Evolutionary conservation across 1,140 invertebrate species (phyloP), one percentile per base, ranked within the genome.

Genomic region (Papilio glaucus): DNA sequence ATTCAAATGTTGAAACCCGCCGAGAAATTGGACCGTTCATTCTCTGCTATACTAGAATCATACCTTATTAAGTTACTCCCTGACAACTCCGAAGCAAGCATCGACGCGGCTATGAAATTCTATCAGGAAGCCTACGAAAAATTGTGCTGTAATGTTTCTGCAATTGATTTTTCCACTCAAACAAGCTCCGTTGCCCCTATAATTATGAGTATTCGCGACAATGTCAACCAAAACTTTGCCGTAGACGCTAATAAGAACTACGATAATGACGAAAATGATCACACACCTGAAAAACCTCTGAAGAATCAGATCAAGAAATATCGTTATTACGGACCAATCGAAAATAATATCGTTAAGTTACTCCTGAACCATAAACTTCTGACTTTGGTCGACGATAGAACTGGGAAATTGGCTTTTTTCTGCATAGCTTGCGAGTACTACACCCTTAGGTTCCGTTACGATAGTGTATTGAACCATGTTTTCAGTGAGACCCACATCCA

Each of bases 181-280:
- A 86, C 88, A 0, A 87, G 87, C 62, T 87, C 90, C 0, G 90
- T 93, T 0, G 90, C 89, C n/a, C 91, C 91, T 0, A 91, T 93
- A 1, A 91, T 93, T 4, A 92, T 93, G 91, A 90, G 88, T 61
- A 93, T 93, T 42, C 89, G 90, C 9, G 91, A 93, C 68, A 93
- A 93, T 63, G 90, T 93, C 0, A 90, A 92, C 61, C 91, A 93
- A 73, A 91, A 91, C 57, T 92, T 91, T 49, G 72, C 89, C 0
- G 75, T 78, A 4, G 90, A 93, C 18, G 83, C 87, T 0, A 91
- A 90, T 45, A 92, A 88, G 71, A 92, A 87, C 60, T 88, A 85
- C 33, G 91, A 93, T 6, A 90, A 87, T 10, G 91, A 93, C 9
- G 90, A 92, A 10, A 86, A 78, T 26, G 90, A 92, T 2, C 85